Percentiles rank a stretch among this genome's conserved stretches.
phyloP scores from a whole-genome alignment of 1,140 invertebrate genomes.

The Drosophila varians region DNA sequence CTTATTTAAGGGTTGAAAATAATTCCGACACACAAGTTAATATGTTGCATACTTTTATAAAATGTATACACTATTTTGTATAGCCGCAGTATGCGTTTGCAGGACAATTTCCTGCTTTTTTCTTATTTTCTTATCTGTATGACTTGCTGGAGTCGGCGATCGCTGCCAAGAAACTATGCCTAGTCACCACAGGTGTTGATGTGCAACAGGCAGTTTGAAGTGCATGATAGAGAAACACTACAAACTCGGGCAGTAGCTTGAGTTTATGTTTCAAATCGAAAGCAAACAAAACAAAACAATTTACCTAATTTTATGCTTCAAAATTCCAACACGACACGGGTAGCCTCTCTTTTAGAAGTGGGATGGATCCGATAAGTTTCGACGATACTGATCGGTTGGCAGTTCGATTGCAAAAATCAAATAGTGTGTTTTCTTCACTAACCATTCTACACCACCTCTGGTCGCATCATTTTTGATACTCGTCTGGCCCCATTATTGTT shows the following conservation, averaged over 20 bases:
- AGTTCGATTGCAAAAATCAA: not conserved
- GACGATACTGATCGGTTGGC: not conserved
- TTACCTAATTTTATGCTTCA: conserved; percentile 57
- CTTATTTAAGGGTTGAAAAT: conserved; percentile 70
- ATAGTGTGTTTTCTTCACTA: too few species aligned
- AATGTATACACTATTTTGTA: conserved; percentile 31
- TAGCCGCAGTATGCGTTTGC: conserved; percentile 23
- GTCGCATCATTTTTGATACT: too few species aligned
- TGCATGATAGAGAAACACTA: too few species aligned
- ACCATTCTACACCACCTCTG: too few species aligned
- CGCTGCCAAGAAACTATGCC: not conserved
- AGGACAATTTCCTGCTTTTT: not conserved
- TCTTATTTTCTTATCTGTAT: not conserved
- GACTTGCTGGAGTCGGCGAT: not conserved
- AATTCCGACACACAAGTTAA: conserved; percentile 65
- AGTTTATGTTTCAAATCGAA: not conserved
- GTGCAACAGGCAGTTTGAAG: not conserved
- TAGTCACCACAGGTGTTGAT: not conserved
- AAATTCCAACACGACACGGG: conserved; percentile 51
- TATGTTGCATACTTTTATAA: conserved; percentile 74
- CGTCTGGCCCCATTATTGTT: too few species aligned
- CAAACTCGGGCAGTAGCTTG: not conserved
- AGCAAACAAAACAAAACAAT: conserved; percentile 17
- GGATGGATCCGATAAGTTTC: not conserved
- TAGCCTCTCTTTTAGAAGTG: not conserved